Percentiles rank a stretch among this genome's conserved stretches.
phyloP scores from a whole-genome alignment of 2,113 vertebrate species.

The Calypte anna region DNA sequence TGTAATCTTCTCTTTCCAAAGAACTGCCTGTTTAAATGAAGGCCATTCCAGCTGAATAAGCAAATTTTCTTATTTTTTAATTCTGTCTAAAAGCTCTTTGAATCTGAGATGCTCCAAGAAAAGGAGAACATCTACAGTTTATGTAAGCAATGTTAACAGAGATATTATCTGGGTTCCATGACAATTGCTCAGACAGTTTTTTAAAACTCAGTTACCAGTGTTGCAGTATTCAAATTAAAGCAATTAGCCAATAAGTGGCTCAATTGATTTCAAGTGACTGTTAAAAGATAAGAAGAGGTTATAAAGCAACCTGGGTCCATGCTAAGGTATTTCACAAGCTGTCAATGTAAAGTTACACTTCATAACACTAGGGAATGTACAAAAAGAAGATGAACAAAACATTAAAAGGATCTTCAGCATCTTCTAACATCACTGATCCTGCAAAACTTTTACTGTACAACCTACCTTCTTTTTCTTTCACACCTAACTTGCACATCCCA shows the following conservation, averaged over 20 bases:
- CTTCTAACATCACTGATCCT: background rate
- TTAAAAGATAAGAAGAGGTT: background rate
- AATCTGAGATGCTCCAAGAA: background rate
- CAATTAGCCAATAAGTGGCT: background rate
- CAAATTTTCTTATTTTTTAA: background rate
- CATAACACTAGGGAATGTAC: background rate
- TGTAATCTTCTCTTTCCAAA: background rate
- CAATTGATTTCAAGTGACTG: background rate
- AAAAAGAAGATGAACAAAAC: background rate
- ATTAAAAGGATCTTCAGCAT: background rate
- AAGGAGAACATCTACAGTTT: background rate
- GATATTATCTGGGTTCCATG: background rate
- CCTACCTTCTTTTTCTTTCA: background rate
- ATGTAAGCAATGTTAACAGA: background rate
- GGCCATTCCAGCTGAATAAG: background rate
- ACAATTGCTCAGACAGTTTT: background rate
- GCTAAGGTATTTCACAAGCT: background rate
- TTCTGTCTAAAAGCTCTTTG: background rate
- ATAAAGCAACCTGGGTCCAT: background rate
- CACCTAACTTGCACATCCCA: background rate
- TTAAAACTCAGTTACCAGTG: background rate
- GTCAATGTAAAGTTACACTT: background rate
- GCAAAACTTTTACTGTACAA: background rate
- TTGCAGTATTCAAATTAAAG: conserved; percentile 8
- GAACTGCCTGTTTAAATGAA: background rate